These are phyloP conservation scores for Borostomias antarcticus DNA, from an alignment of 2,797 vertebrate species.

Conservation along the genomic window DNA sequence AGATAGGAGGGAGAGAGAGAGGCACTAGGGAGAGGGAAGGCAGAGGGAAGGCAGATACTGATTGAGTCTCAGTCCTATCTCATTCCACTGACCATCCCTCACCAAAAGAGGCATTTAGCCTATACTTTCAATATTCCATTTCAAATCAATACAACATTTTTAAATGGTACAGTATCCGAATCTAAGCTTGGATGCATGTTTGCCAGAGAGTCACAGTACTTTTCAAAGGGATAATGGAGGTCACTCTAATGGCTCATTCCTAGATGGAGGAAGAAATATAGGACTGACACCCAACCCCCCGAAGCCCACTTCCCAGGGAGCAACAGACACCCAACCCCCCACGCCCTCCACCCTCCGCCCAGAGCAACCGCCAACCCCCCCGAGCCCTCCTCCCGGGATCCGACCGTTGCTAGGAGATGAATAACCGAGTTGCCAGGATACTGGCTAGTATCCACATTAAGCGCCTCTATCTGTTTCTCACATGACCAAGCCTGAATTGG, in stretches of 20 bases:
- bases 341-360: slow-evolving; percentile 45
- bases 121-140: too few species aligned
- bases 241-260: slow-evolving; percentile 46
- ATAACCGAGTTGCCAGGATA: slow-evolving; percentile 73
- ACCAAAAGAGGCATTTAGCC: too few species aligned
- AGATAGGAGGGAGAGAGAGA: too few species aligned
- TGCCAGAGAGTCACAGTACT: slow-evolving; percentile 1
- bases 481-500: slow-evolving; percentile 65
- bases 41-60: too few species aligned
- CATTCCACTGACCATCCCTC: too few species aligned
- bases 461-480: slow-evolving; percentile 69
- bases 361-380: slow-evolving; percentile 59
- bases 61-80: too few species aligned
- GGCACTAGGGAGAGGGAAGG: too few species aligned
- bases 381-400: slow-evolving; percentile 50
- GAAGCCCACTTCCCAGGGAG: too few species aligned
- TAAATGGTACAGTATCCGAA: not conserved
- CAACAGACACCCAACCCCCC: slow-evolving; percentile 61
- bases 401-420: slow-evolving; percentile 72
- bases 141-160: not conserved
- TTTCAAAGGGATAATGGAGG: slow-evolving; percentile 34
- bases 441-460: slow-evolving; percentile 60
- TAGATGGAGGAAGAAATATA: slow-evolving; percentile 42
- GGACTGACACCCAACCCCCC: slow-evolving; percentile 63
- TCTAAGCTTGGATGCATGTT: not conserved